Base-by-base conservation (phyloP, 2,888 invertebrate genomes). In the Pyrrhia umbra region DNA sequence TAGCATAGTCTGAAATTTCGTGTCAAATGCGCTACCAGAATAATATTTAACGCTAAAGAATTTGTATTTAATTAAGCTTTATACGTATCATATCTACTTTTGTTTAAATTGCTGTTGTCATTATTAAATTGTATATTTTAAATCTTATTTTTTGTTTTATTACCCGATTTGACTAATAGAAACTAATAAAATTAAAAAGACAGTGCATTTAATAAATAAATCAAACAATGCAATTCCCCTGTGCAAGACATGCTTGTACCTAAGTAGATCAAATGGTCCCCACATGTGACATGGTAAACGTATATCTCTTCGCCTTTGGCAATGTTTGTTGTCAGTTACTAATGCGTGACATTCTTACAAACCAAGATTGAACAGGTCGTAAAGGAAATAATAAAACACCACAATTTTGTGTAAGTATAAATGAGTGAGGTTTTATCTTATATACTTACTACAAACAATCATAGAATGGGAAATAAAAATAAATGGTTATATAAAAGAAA, bases 271-370 rank as follows among this genome's bases (percentile, higher is more conserved):
- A 86, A 86, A 88, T 63, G 83, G 15, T 20, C 40, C 42, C 57
- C 37, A 67, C 13, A 23, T n/a, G 15, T 20, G 20, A 13, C 21
- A 2, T 6, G 34, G 60, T 3, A 37, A 10, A 15, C 8, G 10
- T 10, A 9, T 46, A 82, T 83, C 84, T 69, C 56, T 49, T 9
- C 42, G 84, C 91, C 83, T 52, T 66, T 46, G 83, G 90, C 83
- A 82, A 87, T 86, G 88, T 86, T 81, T 68, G 63, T 77, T 81
- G 87, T 88, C 89, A 85, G 79, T 85, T 78, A 91, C 85, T 88
- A 89, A 92, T 90, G 73, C 80, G 84, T 84, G 85, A 82, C 85
- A 84, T 80, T 84, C 77, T 67, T 85, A 72, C 70, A 84, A 91
- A 92, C 85, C 76, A 77, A 86, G 80, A 85, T 75, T 56, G 21